A percentile compares a stretch with the other conserved stretches of the same genome.
phyloP scores from a whole-genome alignment of 1,140 invertebrate species.

The Chelonus insularis region DNA sequence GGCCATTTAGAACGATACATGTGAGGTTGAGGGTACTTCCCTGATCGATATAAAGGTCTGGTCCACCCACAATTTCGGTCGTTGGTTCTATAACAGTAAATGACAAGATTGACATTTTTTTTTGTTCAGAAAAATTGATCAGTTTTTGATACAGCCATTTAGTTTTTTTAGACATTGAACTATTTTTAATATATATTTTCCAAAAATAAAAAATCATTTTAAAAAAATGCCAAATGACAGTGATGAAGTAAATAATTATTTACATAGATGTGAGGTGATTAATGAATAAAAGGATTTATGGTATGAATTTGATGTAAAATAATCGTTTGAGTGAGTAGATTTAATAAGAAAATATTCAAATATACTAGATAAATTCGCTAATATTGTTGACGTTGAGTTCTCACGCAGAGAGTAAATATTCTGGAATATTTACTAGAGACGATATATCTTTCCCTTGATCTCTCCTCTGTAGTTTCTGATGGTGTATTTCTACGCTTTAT shows the following conservation, averaged over 20 bases:
- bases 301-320: too few species aligned
- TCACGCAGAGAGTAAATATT: conserved; percentile 26
- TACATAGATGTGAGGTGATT: too few species aligned
- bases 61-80: conserved; percentile 85
- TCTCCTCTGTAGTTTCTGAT: neutral
- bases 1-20: conserved; percentile 85
- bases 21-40: conserved; percentile 93
- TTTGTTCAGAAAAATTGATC: too few species aligned
- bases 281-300: too few species aligned
- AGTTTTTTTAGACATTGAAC: too few species aligned
- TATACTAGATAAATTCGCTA: neutral
- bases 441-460: neutral
- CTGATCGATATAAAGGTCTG: conserved; percentile 86
- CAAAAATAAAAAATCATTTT: too few species aligned
- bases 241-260: too few species aligned
- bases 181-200: too few species aligned
- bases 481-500: neutral
- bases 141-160: too few species aligned
- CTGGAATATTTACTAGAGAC: conserved; percentile 23
- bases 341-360: neutral
- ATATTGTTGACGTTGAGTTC: conserved; percentile 1
- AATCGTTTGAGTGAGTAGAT: too few species aligned
- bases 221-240: too few species aligned
- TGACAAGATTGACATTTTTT: conserved; percentile 7
- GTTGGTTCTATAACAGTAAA: conserved; percentile 75